A percentile compares a stretch with the other conserved stretches of the same genome.
phyloP scores from a whole-genome alignment of 2,888 invertebrate genomes.

The Theretra japonica region DNA sequence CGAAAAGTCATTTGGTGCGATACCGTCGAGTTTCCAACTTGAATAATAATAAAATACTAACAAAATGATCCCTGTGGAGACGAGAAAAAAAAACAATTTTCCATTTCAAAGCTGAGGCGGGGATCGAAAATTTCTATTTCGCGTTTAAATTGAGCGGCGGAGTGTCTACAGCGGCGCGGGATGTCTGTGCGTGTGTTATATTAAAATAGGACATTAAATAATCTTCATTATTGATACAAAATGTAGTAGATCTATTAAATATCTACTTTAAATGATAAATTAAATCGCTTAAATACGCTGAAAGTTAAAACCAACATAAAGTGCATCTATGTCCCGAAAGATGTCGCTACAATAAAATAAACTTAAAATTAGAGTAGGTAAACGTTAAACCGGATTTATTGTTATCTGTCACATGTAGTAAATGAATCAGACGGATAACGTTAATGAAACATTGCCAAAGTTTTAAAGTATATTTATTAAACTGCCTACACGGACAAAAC shows the following conservation, averaged over 20 bases:
- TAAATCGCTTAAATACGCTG: too few relatives aligned
- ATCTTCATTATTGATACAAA: neutral
- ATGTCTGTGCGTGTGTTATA: neutral
- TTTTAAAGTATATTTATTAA: too few relatives aligned
- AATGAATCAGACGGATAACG: too few relatives aligned
- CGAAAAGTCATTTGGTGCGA: conserved; percentile 4
- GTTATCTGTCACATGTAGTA: too few relatives aligned
- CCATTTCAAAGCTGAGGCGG: conserved; percentile 31
- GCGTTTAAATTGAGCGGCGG: conserved; percentile 44
- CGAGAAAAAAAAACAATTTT: conserved; percentile 40
- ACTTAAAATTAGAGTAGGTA: too few relatives aligned
- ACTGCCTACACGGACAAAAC: neutral
- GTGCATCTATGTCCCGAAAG: too few relatives aligned
- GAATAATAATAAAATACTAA: conserved; percentile 41
- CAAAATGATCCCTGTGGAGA: conserved; percentile 35
- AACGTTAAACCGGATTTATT: too few relatives aligned
- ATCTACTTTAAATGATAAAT: too few relatives aligned
- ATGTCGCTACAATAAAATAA: too few relatives aligned
- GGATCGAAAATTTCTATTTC: conserved; percentile 43
- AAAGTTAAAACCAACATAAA: too few relatives aligned
- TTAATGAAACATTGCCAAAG: too few relatives aligned
- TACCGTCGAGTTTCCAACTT: conserved; percentile 32
- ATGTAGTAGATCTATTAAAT: neutral
- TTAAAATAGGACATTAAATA: neutral
- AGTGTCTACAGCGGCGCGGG: neutral